Conservation (phyloP, 2,797 vertebrate species). For the Poeciliopsis paucimaculata region DNA sequence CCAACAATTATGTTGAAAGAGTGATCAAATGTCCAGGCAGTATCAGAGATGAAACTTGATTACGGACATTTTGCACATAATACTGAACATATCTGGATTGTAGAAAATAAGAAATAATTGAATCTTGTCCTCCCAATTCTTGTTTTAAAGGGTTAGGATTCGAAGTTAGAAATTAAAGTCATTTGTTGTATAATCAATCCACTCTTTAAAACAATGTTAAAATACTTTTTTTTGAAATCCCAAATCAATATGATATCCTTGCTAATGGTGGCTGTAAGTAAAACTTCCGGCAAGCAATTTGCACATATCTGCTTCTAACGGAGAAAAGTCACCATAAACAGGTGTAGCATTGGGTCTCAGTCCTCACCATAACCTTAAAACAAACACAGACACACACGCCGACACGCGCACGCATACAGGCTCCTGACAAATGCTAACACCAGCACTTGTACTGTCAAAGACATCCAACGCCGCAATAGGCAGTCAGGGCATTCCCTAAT, state of each 20-base stretch:
- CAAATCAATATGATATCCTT: background rate
- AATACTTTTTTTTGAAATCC: background rate
- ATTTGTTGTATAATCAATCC: background rate
- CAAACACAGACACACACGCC: background rate
- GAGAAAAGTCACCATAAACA: background rate
- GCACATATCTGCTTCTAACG: background rate
- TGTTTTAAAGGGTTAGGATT: background rate
- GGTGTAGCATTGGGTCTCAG: background rate
- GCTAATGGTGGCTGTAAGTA: background rate
- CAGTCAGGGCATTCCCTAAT: conserved; percentile 57
- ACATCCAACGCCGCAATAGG: conserved; percentile 41
- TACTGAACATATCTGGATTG: background rate
- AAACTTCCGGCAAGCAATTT: background rate
- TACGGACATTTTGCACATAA: background rate
- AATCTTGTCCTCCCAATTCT: background rate
- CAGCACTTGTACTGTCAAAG: conserved; percentile 43
- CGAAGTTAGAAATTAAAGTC: background rate
- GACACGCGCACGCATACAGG: conserved; percentile 9
- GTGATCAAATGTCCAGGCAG: background rate
- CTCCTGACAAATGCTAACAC: conserved; percentile 43
- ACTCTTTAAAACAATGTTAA: background rate
- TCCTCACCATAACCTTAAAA: background rate
- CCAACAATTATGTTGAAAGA: background rate
- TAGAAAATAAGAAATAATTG: background rate
- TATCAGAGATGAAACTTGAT: background rate